Evolutionary conservation across 2,113 vertebrate genomes (phyloP), one percentile per base, ranked within the genome.

Genomic region (Hemiscyllium ocellatum): DNA sequence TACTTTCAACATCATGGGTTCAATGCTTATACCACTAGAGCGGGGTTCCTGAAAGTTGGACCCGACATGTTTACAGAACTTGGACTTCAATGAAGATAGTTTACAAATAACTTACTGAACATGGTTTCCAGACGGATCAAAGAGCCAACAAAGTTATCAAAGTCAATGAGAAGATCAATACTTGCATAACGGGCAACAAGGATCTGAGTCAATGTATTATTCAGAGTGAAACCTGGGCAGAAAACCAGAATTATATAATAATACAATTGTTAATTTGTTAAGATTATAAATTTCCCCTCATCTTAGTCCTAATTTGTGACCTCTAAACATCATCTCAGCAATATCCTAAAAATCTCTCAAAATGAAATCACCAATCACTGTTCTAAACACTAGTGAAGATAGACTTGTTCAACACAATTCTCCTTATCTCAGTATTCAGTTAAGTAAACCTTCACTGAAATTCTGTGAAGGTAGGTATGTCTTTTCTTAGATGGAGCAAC

Each of bases 121-220:
- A 98, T 96, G 0, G 97, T 98, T 96, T 98, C 98, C 52, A 98
- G 97, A 4, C 98, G 98, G 86, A 98, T 96, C 96, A 98, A 96
- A 86, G 97, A 98, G 47, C 98, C 97, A 19, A 98, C 97, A 0
- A 98, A 98, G 94, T 98, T 98, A 91, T 98, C 97, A 0, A 98
- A 98, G 83, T 98, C 98, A 33, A 98, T 97, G 96, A 97, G 76
- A 52, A 98, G 97, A 6, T 98, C 76, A 0, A 98, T 97, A 0
- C 98, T 97, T 6, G 98, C 97, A 83, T 98, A 98, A 52, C 97
- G 97, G 65, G 98, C 98, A 1, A 98, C 97, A 0, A 98, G 97
- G 95, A 98, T 80, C 96, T 98, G 97, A 47, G 98, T 97, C 3
- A 98, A 96, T 66, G 96, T 96, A 89, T 97, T 96, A 96, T 97